phyloP scores from a whole-genome alignment of 2,113 vertebrate genomes.

The Phaethornis superciliosus region DNA sequence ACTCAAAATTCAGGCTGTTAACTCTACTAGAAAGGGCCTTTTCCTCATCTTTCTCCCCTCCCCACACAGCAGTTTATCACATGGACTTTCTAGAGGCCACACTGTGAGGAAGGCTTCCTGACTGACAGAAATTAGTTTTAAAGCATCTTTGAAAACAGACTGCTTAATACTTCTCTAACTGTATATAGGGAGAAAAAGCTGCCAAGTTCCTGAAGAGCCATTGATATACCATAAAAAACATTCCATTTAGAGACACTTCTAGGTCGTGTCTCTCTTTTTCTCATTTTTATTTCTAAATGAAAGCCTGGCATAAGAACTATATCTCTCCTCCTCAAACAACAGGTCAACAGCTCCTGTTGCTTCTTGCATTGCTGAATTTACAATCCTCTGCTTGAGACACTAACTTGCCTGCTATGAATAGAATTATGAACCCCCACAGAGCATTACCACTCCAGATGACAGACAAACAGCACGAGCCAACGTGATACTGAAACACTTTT shows the following conservation, averaged over 20 bases:
- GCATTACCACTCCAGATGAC: not conserved
- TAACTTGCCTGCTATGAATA: constrained; percentile 17
- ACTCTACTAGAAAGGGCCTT: not conserved
- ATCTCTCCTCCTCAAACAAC: not conserved
- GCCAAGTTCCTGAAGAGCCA: constrained; percentile 25
- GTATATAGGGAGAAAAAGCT: constrained; percentile 1
- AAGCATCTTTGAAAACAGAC: constrained; percentile 37
- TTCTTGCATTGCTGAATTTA: constrained; percentile 8
- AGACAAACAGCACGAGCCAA: not conserved
- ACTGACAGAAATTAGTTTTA: constrained; percentile 11
- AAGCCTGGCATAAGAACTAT: not conserved
- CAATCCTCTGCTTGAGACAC: not conserved
- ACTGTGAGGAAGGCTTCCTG: constrained; percentile 3
- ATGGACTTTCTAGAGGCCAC: not conserved
- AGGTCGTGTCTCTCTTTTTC: not conserved
- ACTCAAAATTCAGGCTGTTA: not conserved
- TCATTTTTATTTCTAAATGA: constrained; percentile 26
- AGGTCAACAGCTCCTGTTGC: constrained; percentile 21
- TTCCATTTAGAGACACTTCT: constrained; percentile 2
- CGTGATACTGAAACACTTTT: not conserved
- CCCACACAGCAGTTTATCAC: not conserved
- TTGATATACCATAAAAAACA: constrained; percentile 11
- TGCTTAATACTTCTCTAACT: not conserved
- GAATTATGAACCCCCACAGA: not conserved
- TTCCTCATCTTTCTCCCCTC: not conserved